Conservation (phyloP, 2,888 invertebrate genomes). For the Pristionchus maxplancki region DNA sequence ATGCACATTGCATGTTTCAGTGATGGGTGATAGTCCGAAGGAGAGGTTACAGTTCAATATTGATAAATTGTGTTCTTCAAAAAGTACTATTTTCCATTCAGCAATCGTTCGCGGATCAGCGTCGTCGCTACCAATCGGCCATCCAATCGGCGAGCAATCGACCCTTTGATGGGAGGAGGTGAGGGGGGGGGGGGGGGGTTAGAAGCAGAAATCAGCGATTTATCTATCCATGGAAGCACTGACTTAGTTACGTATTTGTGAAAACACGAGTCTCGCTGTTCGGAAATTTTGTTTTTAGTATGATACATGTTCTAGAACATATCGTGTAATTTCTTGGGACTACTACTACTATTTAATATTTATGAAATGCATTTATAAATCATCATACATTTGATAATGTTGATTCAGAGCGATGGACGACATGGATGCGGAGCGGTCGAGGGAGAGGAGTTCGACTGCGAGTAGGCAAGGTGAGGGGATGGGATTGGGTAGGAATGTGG, state of each 20-base stretch:
- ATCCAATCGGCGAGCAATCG: constrained; percentile 38
- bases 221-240: too few relatives aligned
- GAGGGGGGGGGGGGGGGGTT: neutral
- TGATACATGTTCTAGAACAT: too few relatives aligned
- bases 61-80: too few relatives aligned
- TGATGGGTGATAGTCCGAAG: neutral
- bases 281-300: too few relatives aligned
- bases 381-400: too few relatives aligned
- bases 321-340: too few relatives aligned
- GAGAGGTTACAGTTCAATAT: too few relatives aligned
- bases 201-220: neutral
- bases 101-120: constrained; percentile 45
- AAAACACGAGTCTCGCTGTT: too few relatives aligned
- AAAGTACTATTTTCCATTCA: neutral
- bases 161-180: constrained; percentile 15
- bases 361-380: too few relatives aligned
- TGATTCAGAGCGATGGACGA: constrained; percentile 44
- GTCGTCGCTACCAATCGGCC: constrained; percentile 56
- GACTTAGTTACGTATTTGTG: too few relatives aligned
- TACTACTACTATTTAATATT: too few relatives aligned
- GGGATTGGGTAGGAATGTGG: neutral
- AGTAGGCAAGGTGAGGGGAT: constrained; percentile 14
- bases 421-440: constrained; percentile 45
- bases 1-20: too few relatives aligned
- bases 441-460: constrained; percentile 41